Percentiles rank a stretch among this genome's conserved stretches.
Evolutionary conservation across 2,797 vertebrate genomes (phyloP).

Genomic region (Sebastes steindachneri): DNA sequence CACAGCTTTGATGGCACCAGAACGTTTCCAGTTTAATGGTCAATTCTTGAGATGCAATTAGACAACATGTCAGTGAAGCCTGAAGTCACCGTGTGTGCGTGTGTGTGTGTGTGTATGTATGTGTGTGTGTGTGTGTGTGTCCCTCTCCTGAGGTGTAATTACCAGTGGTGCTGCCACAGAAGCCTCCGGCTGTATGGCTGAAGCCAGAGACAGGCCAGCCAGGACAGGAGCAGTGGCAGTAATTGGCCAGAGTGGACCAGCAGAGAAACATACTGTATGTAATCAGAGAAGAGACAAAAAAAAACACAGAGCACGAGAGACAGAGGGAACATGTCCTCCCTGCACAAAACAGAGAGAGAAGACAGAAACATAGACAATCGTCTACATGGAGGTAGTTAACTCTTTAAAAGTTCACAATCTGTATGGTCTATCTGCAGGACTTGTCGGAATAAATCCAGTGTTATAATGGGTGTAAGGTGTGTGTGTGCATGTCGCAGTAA

Average conservation of each 20-base stretch:
- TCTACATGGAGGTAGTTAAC: background rate
- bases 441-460: background rate
- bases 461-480: background rate
- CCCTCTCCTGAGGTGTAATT: slow-evolving; percentile 63
- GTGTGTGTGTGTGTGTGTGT: background rate
- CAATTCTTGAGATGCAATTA: slow-evolving; percentile 62
- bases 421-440: background rate
- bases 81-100: background rate
- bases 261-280: slow-evolving; percentile 24
- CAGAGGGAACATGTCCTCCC: background rate
- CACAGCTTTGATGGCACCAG: slow-evolving; percentile 17
- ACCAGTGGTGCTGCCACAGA: slow-evolving; percentile 42
- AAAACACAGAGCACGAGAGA: background rate
- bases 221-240: slow-evolving; percentile 35
- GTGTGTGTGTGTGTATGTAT: background rate
- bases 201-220: slow-evolving; percentile 22
- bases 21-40: slow-evolving; percentile 54
- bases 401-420: background rate
- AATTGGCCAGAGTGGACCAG: slow-evolving; percentile 56
- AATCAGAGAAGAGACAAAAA: slow-evolving; percentile 22
- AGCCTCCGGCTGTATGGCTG: slow-evolving; percentile 6
- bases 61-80: slow-evolving; percentile 43
- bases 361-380: background rate
- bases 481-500: background rate
- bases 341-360: background rate